phyloP scores from a whole-genome alignment of 2,113 vertebrate genomes.

The Damaliscus lunatus region DNA sequence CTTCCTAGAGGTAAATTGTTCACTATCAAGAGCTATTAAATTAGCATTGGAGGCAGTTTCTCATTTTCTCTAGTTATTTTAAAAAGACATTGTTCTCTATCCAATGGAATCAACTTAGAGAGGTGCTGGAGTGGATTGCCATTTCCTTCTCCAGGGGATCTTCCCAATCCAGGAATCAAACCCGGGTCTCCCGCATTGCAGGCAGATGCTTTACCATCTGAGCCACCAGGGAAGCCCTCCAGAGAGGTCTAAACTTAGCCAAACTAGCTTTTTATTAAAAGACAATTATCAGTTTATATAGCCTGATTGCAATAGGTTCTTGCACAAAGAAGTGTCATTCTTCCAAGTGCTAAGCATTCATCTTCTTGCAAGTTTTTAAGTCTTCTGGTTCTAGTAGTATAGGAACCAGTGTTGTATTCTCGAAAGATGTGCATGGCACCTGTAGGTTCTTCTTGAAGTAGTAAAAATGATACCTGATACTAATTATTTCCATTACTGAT shows the following conservation, averaged over 20 bases:
- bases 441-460: neutral
- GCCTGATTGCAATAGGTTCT: neutral
- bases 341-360: neutral
- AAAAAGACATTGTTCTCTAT: neutral
- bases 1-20: neutral
- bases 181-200: fast-evolving
- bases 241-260: neutral
- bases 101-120: neutral
- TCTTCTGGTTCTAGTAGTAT: neutral
- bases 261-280: neutral
- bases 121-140: neutral
- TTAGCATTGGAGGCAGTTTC: neutral
- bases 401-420: neutral
- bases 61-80: neutral
- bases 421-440: neutral
- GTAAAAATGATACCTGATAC: neutral
- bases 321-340: neutral
- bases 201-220: too few relatives aligned
- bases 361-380: neutral
- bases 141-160: too few relatives aligned
- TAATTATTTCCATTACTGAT: neutral
- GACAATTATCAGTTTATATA: neutral
- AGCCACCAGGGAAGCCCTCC: too few relatives aligned
- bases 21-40: neutral
- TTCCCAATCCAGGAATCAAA: too few relatives aligned